Conservation (phyloP, 1,140 invertebrate species). For the Caenorhabditis tropicalis region DNA sequence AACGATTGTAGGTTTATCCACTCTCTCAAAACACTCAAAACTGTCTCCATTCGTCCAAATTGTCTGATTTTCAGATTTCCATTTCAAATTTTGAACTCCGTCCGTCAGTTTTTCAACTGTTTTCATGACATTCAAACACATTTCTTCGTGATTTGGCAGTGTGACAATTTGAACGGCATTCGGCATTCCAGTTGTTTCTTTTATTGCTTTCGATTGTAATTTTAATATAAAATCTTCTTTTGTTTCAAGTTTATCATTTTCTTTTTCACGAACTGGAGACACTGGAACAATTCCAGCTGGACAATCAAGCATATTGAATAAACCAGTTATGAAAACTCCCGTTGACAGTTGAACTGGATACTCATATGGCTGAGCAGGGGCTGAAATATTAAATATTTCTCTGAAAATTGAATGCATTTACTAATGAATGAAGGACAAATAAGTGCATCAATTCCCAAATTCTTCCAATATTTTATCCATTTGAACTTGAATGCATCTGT, state of each 20-base stretch:
- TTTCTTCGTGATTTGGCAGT: slow-evolving; percentile 65
- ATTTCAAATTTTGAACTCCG: not conserved
- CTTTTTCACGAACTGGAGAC: slow-evolving; percentile 15
- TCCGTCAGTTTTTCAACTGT: slow-evolving; percentile 56
- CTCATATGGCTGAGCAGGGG: slow-evolving; percentile 62
- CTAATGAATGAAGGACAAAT: slow-evolving; percentile 63
- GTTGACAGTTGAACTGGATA: slow-evolving; percentile 60
- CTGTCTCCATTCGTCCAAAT: slow-evolving; percentile 22
- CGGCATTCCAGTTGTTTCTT: slow-evolving; percentile 56
- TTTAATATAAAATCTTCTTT: not conserved
- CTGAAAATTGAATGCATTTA: no score
- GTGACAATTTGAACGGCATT: slow-evolving; percentile 67
- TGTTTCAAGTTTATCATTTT: not conserved
- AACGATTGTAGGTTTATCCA: not conserved
- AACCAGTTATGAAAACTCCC: slow-evolving; percentile 66
- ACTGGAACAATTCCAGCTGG: slow-evolving; percentile 50
- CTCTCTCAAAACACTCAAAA: slow-evolving; percentile 9
- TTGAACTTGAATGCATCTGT: slow-evolving; percentile 47
- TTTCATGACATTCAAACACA: slow-evolving; percentile 66
- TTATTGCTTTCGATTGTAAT: not conserved
- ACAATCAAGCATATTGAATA: slow-evolving; percentile 58
- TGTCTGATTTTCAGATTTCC: slow-evolving; percentile 11
- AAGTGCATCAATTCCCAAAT: slow-evolving; percentile 61
- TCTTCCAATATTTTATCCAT: slow-evolving; percentile 64
- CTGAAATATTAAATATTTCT: not conserved